phyloP scores from a whole-genome alignment of 2,888 invertebrate species.

The Apamea monoglypha region DNA sequence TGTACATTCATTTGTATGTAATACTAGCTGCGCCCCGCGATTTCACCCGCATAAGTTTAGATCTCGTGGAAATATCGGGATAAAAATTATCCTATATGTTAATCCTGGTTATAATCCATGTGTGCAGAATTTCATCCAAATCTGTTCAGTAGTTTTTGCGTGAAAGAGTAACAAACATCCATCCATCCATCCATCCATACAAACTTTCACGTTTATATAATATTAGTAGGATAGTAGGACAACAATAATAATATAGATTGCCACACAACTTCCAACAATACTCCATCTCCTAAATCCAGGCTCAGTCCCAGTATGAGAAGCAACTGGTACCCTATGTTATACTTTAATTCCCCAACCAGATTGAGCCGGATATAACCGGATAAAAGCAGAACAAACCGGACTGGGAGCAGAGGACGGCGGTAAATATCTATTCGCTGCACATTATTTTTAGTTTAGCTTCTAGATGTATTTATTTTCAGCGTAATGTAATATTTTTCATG shows the following conservation, averaged over 20 bases:
- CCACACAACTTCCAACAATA: constrained; percentile 28
- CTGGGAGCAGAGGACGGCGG: constrained; percentile 48
- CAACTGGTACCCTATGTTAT: constrained; percentile 55
- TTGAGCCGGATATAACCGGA: constrained; percentile 70
- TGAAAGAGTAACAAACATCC: too few species aligned
- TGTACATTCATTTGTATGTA: too few species aligned
- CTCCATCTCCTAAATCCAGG: constrained; percentile 44
- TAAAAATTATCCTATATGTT: too few species aligned
- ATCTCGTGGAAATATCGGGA: too few species aligned
- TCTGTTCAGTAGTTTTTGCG: too few species aligned
- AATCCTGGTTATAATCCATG: too few species aligned
- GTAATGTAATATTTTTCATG: constrained; percentile 55
- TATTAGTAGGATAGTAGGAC: too few species aligned
- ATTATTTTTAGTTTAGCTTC: constrained; percentile 70
- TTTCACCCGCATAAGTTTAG: too few species aligned
- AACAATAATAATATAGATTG: constrained; percentile 14
- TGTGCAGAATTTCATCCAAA: too few species aligned
- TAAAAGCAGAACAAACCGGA: constrained; percentile 68
- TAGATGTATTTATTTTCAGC: constrained; percentile 58
- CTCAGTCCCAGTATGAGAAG: constrained; percentile 43
- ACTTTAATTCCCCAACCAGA: constrained; percentile 64
- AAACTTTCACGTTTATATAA: neutral
- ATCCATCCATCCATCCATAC: too few species aligned
- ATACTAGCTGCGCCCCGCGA: too few species aligned
- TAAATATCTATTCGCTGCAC: constrained; percentile 67